phyloP scores from a whole-genome alignment of 2,888 invertebrate genomes.

The Drosophila picticornis region DNA sequence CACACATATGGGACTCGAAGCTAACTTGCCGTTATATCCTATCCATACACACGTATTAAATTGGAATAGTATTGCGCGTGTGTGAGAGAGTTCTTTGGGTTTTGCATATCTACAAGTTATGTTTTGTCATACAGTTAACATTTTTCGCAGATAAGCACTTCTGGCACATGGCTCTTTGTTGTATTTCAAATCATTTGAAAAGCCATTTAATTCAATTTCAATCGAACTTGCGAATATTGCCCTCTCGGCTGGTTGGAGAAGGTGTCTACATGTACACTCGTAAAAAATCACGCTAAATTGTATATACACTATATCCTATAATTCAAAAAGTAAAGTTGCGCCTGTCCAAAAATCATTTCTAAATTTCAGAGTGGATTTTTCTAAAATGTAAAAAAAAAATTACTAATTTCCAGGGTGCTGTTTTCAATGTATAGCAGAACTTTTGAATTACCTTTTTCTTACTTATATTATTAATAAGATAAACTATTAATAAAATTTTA shows the following conservation, averaged over 20 bases:
- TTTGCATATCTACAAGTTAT: slow-evolving; percentile 80
- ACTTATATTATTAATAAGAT: not conserved
- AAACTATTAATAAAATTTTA: not conserved
- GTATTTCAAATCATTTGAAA: slow-evolving; percentile 75
- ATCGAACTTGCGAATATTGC: slow-evolving; percentile 54
- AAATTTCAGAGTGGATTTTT: not conserved
- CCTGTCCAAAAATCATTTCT: not conserved
- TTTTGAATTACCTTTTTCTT: not conserved
- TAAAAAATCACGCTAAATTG: not conserved
- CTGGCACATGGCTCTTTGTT: slow-evolving; percentile 60
- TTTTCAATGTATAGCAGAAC: not conserved
- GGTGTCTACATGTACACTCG: slow-evolving; percentile 7
- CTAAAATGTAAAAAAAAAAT: not conserved
- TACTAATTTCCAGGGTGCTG: not conserved
- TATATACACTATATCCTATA: not conserved
- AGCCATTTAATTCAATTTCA: slow-evolving; percentile 75
- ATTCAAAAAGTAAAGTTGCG: not conserved
- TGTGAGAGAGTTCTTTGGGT: slow-evolving; percentile 28
- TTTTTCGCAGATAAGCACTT: slow-evolving; percentile 78
- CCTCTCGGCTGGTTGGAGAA: not conserved
- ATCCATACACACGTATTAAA: slow-evolving; percentile 2
- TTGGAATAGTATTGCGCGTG: slow-evolving; percentile 22
- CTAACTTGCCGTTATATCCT: slow-evolving; percentile 29
- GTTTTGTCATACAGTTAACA: slow-evolving; percentile 77
- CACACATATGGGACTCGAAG: slow-evolving; percentile 13